A percentile compares a stretch with the other conserved stretches of the same genome.
Conservation (phyloP, 2,797 vertebrate species). For the Otolemur crassicaudatus region DNA sequence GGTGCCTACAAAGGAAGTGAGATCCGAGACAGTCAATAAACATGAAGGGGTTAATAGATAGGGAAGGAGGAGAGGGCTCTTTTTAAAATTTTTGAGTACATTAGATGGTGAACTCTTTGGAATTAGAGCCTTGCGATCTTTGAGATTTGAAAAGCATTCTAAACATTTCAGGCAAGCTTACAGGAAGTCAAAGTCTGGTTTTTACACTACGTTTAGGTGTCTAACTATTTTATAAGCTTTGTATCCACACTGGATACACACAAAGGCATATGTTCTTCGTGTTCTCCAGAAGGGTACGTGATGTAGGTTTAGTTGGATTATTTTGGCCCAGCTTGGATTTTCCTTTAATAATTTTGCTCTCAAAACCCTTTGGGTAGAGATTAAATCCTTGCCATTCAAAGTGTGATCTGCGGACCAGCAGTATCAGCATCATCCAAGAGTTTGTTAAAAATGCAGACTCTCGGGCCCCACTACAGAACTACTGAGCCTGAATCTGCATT, state of each 20-base stretch:
- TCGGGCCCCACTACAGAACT: not conserved
- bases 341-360: slow-evolving; percentile 25
- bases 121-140: not conserved
- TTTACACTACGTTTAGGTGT: not conserved
- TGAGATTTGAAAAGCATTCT: slow-evolving; percentile 59
- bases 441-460: not conserved
- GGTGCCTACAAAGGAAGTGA: not conserved
- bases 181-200: slow-evolving; percentile 3
- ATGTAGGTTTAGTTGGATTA: slow-evolving; percentile 9
- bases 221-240: slow-evolving; percentile 37
- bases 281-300: slow-evolving; percentile 16
- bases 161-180: slow-evolving; percentile 15
- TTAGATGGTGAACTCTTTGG: not conserved
- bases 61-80: not conserved
- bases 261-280: not conserved
- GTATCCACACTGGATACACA: not conserved
- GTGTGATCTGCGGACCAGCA: not conserved
- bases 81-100: not conserved
- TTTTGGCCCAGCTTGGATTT: slow-evolving; percentile 29
- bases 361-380: slow-evolving; percentile 6
- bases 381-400: not conserved
- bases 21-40: not conserved
- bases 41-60: not conserved
- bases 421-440: not conserved
- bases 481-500: not conserved